Evolutionary conservation across 2,113 vertebrate species (phyloP).

Genomic region (Podarcis raffonei): DNA sequence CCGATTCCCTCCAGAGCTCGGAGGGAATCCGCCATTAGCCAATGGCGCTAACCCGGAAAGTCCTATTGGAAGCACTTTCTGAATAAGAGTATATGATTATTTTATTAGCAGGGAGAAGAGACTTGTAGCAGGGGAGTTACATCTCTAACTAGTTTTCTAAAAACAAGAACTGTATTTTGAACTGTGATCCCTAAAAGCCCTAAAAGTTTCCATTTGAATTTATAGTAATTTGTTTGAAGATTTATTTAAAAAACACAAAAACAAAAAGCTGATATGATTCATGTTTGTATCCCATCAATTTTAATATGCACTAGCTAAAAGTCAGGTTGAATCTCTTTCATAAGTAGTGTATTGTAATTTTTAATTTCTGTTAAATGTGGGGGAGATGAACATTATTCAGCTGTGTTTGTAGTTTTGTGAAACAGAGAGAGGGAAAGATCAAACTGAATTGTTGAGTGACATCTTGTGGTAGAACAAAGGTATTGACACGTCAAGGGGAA

Average conservation of each 20-base stretch:
- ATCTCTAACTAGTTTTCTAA: neutral
- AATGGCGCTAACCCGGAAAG: too few species aligned
- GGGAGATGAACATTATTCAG: slow-evolving; percentile 54
- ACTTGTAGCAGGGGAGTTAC: neutral
- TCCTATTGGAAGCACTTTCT: neutral
- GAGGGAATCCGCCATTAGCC: too few species aligned
- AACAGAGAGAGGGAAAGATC: slow-evolving; percentile 54
- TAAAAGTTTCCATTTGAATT: neutral
- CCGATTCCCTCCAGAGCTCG: too few species aligned
- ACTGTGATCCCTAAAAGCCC: neutral
- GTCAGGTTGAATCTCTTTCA: slow-evolving; percentile 10
- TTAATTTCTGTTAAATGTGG: slow-evolving; percentile 38
- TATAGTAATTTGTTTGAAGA: neutral
- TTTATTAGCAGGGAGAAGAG: neutral
- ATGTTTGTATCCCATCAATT: neutral
- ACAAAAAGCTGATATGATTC: neutral
- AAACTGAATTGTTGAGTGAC: slow-evolving; percentile 76
- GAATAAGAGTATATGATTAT: neutral
- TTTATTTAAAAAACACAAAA: slow-evolving; percentile 22
- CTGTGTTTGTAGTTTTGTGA: slow-evolving; percentile 31
- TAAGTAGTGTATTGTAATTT: slow-evolving; percentile 30
- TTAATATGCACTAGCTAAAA: slow-evolving; percentile 50
- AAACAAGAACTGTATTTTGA: neutral
- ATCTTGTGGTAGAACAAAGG: slow-evolving; percentile 75
- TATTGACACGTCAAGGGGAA: slow-evolving; percentile 31